These are phyloP conservation scores for Orthosia cruda DNA, from an alignment of 2,888 invertebrate species.

Conservation along the genomic window DNA sequence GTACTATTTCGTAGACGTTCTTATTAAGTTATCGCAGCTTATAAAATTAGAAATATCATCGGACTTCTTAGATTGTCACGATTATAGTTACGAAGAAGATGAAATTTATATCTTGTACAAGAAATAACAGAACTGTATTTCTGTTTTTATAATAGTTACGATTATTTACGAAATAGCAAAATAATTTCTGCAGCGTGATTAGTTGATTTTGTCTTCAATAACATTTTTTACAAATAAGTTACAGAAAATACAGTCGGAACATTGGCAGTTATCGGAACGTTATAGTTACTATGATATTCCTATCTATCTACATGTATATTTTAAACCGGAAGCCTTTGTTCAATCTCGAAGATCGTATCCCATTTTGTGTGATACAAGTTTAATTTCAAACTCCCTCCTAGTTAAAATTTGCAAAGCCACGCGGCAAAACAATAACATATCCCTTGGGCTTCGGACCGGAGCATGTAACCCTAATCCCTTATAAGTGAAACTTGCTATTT, in stretches of 20 bases:
- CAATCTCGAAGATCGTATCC: conserved; percentile 52
- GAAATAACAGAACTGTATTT: too few species aligned
- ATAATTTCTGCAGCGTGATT: too few species aligned
- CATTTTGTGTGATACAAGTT: conserved; percentile 63
- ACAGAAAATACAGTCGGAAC: not conserved
- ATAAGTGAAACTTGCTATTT: conserved; percentile 86
- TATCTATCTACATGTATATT: conserved; percentile 4
- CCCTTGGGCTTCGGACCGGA: conserved; percentile 88
- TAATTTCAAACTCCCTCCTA: conserved; percentile 60
- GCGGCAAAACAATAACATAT: conserved; percentile 82
- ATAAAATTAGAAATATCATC: too few species aligned
- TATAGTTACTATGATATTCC: not conserved
- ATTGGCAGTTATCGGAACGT: not conserved
- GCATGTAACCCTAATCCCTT: conserved; percentile 82
- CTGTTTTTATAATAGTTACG: too few species aligned
- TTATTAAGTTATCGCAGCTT: too few species aligned
- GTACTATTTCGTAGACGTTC: too few species aligned
- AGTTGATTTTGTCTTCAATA: too few species aligned
- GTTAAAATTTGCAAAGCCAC: conserved; percentile 68
- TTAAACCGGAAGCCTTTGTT: conserved; percentile 36
- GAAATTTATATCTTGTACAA: too few species aligned
- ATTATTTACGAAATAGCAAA: too few species aligned
- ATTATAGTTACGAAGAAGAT: too few species aligned
- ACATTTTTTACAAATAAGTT: not conserved
- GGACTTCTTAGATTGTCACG: too few species aligned